Percentiles rank a stretch among this genome's conserved stretches.
Evolutionary conservation across 2,113 vertebrate genomes (phyloP).

Genomic region (Esox niger): DNA sequence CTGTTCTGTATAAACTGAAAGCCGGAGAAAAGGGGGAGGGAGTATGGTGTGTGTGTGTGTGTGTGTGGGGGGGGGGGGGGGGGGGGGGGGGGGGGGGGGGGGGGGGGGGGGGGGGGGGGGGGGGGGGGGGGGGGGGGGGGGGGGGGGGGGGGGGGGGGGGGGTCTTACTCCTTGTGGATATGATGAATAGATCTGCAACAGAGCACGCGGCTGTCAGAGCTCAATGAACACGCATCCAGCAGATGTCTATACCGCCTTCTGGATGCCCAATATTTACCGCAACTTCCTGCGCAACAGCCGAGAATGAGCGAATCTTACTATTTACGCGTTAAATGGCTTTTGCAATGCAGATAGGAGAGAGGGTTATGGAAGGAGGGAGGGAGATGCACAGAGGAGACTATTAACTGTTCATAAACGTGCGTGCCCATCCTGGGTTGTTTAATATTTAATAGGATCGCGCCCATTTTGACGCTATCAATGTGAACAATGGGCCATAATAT

Average conservation of each 20-base stretch:
- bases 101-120: slow-evolving; percentile 64
- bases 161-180: slow-evolving; percentile 80
- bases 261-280: slow-evolving; percentile 57
- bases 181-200: slow-evolving; percentile 84
- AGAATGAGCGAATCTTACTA: slow-evolving; percentile 32
- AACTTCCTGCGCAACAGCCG: slow-evolving; percentile 57
- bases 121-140: slow-evolving; percentile 20
- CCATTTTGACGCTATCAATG: slow-evolving; percentile 46
- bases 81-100: slow-evolving; percentile 67
- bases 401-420: slow-evolving; percentile 38
- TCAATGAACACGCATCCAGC: slow-evolving; percentile 78
- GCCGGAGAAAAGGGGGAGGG: slow-evolving; percentile 70
- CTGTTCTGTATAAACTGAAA: slow-evolving; percentile 97
- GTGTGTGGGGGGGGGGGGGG: slow-evolving; percentile 69
- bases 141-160: slow-evolving; percentile 11
- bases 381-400: slow-evolving; percentile 25
- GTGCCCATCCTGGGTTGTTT: slow-evolving; percentile 45
- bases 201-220: slow-evolving; percentile 79
- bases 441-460: slow-evolving; percentile 65
- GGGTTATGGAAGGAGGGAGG: slow-evolving; percentile 19
- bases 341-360: slow-evolving; percentile 17
- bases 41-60: slow-evolving; percentile 67
- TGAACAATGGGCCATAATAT: slow-evolving; percentile 42
- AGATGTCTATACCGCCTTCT: slow-evolving; percentile 70
- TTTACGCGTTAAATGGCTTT: slow-evolving; percentile 3